A percentile compares a stretch with the other conserved stretches of the same genome.
Evolutionary conservation across 2,113 vertebrate genomes (phyloP).

Genomic region (Sturnus vulgaris): DNA sequence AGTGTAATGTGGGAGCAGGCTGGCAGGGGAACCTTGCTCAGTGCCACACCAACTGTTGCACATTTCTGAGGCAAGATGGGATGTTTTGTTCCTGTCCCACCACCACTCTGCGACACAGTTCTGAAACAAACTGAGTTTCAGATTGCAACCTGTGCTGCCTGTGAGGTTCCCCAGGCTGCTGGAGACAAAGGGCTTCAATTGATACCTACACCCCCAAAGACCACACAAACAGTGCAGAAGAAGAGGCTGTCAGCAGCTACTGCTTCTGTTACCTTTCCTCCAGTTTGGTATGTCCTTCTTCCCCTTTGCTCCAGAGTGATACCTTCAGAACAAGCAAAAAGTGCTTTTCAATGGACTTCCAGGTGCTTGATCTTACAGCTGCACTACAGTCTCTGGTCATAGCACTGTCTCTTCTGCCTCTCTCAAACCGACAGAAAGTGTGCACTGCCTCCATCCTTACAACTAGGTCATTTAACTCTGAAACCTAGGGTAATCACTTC

Average conservation of each 20-base stretch:
- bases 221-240: neutral
- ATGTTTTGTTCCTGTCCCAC: neutral
- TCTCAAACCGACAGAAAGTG: neutral
- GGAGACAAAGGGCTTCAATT: neutral
- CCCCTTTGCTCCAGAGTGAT: neutral
- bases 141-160: neutral
- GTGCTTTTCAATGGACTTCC: neutral
- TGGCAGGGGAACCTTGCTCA: neutral
- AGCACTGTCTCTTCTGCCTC: neutral
- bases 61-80: neutral
- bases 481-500: neutral
- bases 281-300: neutral
- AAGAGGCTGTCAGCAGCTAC: neutral
- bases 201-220: neutral
- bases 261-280: neutral
- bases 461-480: neutral
- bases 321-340: neutral
- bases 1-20: neutral
- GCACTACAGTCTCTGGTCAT: neutral
- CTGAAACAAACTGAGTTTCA: neutral
- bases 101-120: fast-evolving
- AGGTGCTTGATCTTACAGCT: neutral
- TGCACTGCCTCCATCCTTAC: neutral
- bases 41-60: neutral
- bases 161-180: neutral